A percentile compares a stretch with the other conserved stretches of the same genome.
These are phyloP conservation scores for Orycteropus afer DNA, from an alignment of 2,113 vertebrate genomes.

Conservation along the genomic window DNA sequence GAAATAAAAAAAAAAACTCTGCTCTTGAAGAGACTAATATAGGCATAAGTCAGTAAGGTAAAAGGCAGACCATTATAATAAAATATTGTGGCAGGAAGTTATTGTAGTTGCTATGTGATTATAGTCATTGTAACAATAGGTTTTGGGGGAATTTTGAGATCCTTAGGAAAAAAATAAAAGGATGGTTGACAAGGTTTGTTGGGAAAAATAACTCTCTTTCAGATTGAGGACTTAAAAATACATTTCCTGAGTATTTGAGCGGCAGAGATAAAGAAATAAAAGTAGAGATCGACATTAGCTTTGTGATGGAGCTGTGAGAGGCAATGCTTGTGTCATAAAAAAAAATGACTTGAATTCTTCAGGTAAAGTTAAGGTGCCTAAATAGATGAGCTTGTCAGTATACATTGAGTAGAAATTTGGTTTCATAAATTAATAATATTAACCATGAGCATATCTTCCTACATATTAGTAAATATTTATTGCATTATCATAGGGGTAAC, in stretches of 20 bases:
- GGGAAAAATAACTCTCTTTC: background rate
- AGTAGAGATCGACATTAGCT: background rate
- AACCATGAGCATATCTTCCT: background rate
- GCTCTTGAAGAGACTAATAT: background rate
- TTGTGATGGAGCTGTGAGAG: background rate
- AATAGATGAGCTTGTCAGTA: background rate
- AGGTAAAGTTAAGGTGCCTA: background rate
- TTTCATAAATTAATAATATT: slow-evolving; percentile 41
- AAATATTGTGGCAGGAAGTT: background rate
- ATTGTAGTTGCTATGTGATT: background rate
- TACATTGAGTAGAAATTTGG: background rate
- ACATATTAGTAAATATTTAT: background rate
- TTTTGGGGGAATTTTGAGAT: background rate
- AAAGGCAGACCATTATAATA: background rate
- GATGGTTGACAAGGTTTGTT: background rate
- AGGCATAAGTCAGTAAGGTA: background rate
- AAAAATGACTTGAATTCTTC: background rate
- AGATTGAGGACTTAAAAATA: background rate
- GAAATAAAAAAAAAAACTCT: background rate
- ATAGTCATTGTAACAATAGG: background rate
- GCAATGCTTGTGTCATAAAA: background rate
- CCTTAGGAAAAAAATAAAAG: background rate
- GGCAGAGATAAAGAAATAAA: background rate
- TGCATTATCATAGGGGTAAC: background rate
- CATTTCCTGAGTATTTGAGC: background rate